phyloP scores from a whole-genome alignment of 2,797 vertebrate species.

The Kryptolebias ocellatus region DNA sequence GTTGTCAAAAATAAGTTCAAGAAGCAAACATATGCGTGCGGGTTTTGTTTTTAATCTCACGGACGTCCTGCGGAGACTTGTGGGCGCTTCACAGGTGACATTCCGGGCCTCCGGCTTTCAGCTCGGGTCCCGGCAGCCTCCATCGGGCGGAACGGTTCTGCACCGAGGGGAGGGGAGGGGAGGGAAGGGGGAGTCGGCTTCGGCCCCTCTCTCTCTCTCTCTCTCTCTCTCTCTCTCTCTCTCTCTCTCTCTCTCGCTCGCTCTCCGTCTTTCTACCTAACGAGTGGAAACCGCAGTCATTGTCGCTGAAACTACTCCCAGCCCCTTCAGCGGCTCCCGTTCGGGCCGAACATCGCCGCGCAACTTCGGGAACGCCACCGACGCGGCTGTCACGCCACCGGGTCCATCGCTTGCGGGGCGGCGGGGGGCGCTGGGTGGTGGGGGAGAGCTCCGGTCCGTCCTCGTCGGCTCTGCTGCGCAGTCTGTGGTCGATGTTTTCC shows the following conservation, averaged over 20 bases:
- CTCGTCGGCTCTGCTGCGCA: conserved; percentile 40
- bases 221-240: no score
- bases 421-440: no score
- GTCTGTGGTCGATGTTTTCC: conserved; percentile 67
- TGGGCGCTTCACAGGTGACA: conserved; percentile 66
- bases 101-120: conserved; percentile 63
- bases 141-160: conserved; percentile 59
- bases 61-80: conserved; percentile 25
- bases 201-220: conserved; percentile 19
- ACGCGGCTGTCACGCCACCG: conserved; percentile 46
- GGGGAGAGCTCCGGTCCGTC: conserved; percentile 14
- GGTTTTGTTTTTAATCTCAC: conserved; percentile 25
- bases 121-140: conserved; percentile 72
- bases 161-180: conserved; percentile 44
- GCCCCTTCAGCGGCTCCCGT: conserved; percentile 21
- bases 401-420: conserved; percentile 26
- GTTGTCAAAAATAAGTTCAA: conserved; percentile 22
- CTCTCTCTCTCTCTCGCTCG: no score
- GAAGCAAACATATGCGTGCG: neutral
- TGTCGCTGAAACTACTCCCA: conserved; percentile 13
- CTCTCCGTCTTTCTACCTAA: conserved; percentile 45
- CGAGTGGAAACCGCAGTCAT: conserved; percentile 57
- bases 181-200: conserved; percentile 60
- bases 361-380: conserved; percentile 52
- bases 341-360: conserved; percentile 28